Conservation (phyloP, 2,888 invertebrate genomes). For the Yponomeuta sedellus region DNA sequence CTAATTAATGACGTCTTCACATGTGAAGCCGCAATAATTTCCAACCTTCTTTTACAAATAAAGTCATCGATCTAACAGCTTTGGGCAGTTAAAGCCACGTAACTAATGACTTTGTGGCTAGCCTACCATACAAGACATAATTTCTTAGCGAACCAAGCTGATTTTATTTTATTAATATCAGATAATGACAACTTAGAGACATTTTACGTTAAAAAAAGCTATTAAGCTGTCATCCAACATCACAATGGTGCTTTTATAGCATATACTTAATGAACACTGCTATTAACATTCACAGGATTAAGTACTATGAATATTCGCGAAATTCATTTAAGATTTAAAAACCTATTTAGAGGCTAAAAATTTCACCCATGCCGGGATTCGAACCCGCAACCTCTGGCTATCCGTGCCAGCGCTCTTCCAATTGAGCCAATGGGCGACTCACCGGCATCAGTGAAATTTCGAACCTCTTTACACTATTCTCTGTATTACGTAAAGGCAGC, state of each 20-base stretch:
- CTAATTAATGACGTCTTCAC: background rate
- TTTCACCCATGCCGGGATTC: too few relatives aligned
- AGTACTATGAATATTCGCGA: constrained; percentile 3
- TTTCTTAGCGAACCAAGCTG: background rate
- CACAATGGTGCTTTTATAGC: background rate
- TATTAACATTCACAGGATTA: background rate
- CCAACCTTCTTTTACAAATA: background rate
- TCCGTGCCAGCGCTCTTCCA: too few relatives aligned
- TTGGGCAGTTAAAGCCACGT: background rate
- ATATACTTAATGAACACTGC: background rate
- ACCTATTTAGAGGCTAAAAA: too few relatives aligned
- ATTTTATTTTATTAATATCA: background rate
- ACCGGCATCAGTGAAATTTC: too few relatives aligned
- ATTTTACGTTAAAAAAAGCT: background rate
- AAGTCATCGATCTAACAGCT: constrained; percentile 4
- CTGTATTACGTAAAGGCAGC: too few relatives aligned
- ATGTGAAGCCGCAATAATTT: background rate
- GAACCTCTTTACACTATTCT: too few relatives aligned
- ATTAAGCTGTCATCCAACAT: background rate
- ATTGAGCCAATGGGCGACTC: too few relatives aligned
- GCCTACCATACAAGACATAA: background rate
- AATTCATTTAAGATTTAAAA: constrained; percentile 9
- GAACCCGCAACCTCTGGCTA: too few relatives aligned
- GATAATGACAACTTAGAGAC: background rate
- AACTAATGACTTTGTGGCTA: constrained; percentile 5